Conservation (phyloP, 2,888 invertebrate genomes). For the Leucoma salicis region DNA sequence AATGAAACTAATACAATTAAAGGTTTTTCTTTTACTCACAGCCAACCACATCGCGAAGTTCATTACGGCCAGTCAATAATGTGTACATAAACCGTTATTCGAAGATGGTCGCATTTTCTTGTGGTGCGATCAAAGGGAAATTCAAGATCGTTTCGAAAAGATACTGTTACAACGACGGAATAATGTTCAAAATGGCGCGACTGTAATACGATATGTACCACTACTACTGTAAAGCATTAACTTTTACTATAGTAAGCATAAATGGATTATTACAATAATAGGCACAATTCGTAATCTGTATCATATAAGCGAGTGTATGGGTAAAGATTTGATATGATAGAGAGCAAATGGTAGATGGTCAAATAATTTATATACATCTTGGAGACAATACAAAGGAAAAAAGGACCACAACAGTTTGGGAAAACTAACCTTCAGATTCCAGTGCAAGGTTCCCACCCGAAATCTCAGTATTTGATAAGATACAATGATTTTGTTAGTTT, state of each 20-base stretch:
- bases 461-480: no score
- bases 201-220: conserved; percentile 11
- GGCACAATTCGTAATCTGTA: no score
- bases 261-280: no score
- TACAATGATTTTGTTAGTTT: no score
- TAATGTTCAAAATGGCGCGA: conserved; percentile 13
- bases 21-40: conserved; percentile 11
- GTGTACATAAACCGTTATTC: conserved; percentile 18
- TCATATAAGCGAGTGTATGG: no score
- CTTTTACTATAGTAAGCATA: conserved; percentile 3
- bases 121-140: conserved; percentile 1
- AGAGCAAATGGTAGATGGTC: no score
- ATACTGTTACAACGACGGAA: background rate
- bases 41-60: conserved; percentile 6
- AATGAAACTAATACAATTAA: conserved; percentile 22
- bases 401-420: no score
- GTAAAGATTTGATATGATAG: no score
- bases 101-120: conserved; percentile 11
- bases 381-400: no score
- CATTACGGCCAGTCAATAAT: conserved; percentile 17
- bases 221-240: conserved; percentile 9
- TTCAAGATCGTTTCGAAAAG: conserved; percentile 7
- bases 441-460: no score
- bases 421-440: no score
- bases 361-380: no score